A percentile compares a stretch with the other conserved stretches of the same genome.
These are phyloP conservation scores for Cephus nigrinus DNA, from an alignment of 2,888 invertebrate genomes.

Conservation along the genomic window DNA sequence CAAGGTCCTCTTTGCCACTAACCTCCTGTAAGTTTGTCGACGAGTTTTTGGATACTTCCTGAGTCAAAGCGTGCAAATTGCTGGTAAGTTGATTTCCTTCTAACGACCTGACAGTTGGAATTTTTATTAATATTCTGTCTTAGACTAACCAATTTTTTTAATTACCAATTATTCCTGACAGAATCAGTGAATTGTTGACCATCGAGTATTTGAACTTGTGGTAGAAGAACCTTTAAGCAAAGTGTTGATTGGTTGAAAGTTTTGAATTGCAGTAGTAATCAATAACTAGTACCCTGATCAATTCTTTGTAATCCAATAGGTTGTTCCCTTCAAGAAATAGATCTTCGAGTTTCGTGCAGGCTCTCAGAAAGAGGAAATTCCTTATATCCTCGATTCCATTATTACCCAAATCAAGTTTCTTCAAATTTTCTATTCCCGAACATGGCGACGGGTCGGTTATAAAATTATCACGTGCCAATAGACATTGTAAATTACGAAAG, in stretches of 20 bases:
- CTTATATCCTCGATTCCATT: slow-evolving; percentile 24
- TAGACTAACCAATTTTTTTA: not conserved
- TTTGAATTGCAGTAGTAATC: not conserved
- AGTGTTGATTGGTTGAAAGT: not conserved
- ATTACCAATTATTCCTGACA: not conserved
- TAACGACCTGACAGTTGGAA: not conserved
- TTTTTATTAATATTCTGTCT: not conserved
- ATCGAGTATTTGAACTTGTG: slow-evolving; percentile 29
- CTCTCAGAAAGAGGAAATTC: slow-evolving; percentile 24
- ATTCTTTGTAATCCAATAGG: slow-evolving; percentile 23
- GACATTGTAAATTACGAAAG: slow-evolving; percentile 19
- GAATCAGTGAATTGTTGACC: slow-evolving; percentile 16
- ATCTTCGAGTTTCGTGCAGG: slow-evolving; percentile 21
- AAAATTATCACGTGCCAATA: slow-evolving; percentile 27
- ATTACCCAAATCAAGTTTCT: slow-evolving; percentile 21
- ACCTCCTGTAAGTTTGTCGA: not conserved
- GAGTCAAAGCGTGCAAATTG: not conserved
- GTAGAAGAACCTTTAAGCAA: slow-evolving; percentile 22
- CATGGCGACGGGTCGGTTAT: slow-evolving; percentile 27
- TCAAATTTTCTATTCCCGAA: slow-evolving; percentile 25
- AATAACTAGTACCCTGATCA: slow-evolving; percentile 15
- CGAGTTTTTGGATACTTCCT: not conserved
- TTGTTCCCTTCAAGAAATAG: slow-evolving; percentile 23
- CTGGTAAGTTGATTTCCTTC: not conserved
- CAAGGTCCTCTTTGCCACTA: not conserved